phyloP scores from a whole-genome alignment of 2,797 vertebrate species.

The Fringilla coelebs region DNA sequence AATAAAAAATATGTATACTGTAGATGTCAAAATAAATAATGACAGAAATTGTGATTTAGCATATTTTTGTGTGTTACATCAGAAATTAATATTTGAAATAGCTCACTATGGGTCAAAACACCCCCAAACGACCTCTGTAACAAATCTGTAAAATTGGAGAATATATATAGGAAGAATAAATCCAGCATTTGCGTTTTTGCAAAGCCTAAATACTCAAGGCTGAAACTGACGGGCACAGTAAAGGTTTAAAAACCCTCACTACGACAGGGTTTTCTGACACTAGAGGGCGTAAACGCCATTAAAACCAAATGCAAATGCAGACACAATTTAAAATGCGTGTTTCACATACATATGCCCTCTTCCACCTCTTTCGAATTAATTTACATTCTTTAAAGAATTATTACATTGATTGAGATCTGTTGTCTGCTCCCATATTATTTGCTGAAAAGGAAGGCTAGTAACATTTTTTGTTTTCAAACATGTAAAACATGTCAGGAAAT shows the following conservation, averaged over 20 bases:
- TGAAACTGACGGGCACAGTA: neutral
- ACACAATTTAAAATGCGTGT: neutral
- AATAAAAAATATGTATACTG: neutral
- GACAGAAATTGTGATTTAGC: neutral
- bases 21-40: neutral
- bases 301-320: slow-evolving; percentile 40
- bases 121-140: rapidly evolving
- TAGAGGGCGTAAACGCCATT: slow-evolving; percentile 74
- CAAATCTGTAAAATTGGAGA: neutral
- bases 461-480: slow-evolving; percentile 7
- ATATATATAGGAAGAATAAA: neutral
- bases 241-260: neutral
- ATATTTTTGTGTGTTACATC: neutral
- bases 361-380: slow-evolving; percentile 12
- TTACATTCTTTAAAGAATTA: slow-evolving; percentile 16
- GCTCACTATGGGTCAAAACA: neutral
- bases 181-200: neutral
- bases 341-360: neutral
- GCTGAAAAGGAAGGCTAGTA: neutral
- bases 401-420: neutral
- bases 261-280: slow-evolving; percentile 24
- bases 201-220: neutral
- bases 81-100: neutral
- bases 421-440: neutral
- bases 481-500: slow-evolving; percentile 1